These are phyloP conservation scores for Eilema griseolum DNA, from an alignment of 2,888 invertebrate species.

Conservation along the genomic window DNA sequence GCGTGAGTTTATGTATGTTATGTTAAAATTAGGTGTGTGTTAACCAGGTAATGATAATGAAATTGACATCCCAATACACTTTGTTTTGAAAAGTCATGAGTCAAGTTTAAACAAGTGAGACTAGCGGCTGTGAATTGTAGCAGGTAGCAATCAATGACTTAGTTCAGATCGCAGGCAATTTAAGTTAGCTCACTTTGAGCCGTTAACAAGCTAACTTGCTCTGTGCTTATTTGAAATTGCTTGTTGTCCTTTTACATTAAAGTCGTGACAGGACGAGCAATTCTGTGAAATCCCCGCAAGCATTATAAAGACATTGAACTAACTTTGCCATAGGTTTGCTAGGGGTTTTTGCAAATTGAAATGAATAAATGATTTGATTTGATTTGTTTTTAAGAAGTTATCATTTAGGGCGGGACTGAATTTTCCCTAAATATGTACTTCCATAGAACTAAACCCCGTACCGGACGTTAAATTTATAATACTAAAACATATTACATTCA, in stretches of 20 bases:
- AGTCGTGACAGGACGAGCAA: conserved; percentile 14
- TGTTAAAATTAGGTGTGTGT: background rate
- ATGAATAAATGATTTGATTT: too few relatives aligned
- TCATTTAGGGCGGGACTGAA: background rate
- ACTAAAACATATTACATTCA: too few relatives aligned
- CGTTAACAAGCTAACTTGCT: conserved; percentile 47
- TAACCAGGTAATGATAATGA: background rate
- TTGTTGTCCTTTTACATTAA: conserved; percentile 34
- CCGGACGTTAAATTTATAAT: too few relatives aligned
- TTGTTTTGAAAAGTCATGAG: conserved; percentile 43
- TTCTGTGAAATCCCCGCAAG: background rate
- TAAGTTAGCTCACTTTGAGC: conserved; percentile 42
- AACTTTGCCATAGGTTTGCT: background rate
- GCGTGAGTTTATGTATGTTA: too few relatives aligned
- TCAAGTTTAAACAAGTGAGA: conserved; percentile 40
- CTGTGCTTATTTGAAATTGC: conserved; percentile 27
- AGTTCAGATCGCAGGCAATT: conserved; percentile 34
- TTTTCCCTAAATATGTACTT: too few relatives aligned
- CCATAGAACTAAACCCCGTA: too few relatives aligned
- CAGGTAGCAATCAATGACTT: conserved; percentile 51
- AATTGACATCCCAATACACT: conserved; percentile 13
- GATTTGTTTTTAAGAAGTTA: too few relatives aligned
- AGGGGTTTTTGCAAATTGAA: background rate
- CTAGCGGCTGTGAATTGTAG: conserved; percentile 41
- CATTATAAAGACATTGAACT: background rate